These are phyloP conservation scores for Cebidichthys violaceus DNA, from an alignment of 2,113 vertebrate genomes.

Conservation along the genomic window DNA sequence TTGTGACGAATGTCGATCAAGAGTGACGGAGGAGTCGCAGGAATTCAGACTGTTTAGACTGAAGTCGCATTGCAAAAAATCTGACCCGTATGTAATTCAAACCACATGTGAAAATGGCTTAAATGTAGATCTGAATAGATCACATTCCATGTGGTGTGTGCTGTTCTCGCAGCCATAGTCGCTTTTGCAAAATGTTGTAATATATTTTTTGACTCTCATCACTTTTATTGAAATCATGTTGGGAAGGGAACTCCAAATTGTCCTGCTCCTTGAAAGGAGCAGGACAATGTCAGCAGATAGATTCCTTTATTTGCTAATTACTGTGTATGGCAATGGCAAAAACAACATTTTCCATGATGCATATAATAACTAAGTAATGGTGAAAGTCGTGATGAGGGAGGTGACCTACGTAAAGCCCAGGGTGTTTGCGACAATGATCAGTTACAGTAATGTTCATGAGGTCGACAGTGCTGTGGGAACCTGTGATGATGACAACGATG, in stretches of 20 bases:
- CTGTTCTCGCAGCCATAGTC: no score
- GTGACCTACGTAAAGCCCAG: not conserved
- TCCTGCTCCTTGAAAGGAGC: no score
- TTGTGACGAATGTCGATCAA: no score
- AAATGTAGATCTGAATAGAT: no score
- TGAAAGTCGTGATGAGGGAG: not conserved
- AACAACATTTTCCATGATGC: constrained; percentile 14
- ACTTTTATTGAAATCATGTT: not conserved
- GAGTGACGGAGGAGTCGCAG: no score
- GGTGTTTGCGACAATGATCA: constrained; percentile 2
- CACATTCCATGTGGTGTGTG: no score
- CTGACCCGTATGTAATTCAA: no score
- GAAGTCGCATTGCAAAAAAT: no score
- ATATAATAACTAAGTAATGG: not conserved
- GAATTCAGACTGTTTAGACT: no score
- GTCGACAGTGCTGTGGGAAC: not conserved
- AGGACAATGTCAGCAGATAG: constrained; percentile 1
- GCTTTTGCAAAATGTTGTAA: no score
- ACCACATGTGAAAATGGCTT: no score
- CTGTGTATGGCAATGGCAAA: not conserved
- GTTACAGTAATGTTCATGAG: not conserved
- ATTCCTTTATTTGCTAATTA: not conserved
- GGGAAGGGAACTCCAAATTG: not conserved
- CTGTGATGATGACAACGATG: constrained; percentile 9
- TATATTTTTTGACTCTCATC: not conserved